Base-by-base conservation (phyloP, 2,113 vertebrate species). In the Gadus chalcogrammus region DNA sequence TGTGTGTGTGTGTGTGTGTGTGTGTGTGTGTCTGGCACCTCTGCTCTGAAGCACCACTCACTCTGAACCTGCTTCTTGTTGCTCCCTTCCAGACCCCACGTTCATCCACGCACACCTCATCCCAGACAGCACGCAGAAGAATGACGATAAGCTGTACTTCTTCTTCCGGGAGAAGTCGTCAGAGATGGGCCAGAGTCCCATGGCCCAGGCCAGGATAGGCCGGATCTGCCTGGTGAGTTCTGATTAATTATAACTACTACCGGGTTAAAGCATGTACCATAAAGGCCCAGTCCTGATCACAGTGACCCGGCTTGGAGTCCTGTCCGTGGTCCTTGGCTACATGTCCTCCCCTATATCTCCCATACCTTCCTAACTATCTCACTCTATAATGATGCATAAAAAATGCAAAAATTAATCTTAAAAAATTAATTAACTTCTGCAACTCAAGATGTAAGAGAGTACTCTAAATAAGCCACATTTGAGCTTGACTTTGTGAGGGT, bases 121-220 rank as follows among this genome's bases (percentile, higher is more conserved):
- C 80, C 97, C 97, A 0, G 97, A 99, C 91, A 99, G 97, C 0
- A 94, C 94, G 0, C 97, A 99, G 84, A 95, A 93, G 82, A 99
- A 99, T 0, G 97, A 99, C 0, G 95, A 99, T 91, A 99, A 99
- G 74, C 94, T 99, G n/a, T 99, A 99, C 88, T 99, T 99, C 85
- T 99, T 99, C 92, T 99, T 99, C 88, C 95, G 97, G 1, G 97
- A 99, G 91, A 98, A 98, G 83, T 93, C 96, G 0, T 93, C 95
- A 0, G 96, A 99, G 84, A 93, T 95, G 27, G 94, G 96, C 0
- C 94, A 98, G 88, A 98, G 93, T 88, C 96, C 97, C 0, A 94
- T 97, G 3, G 89, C 96, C 61, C 95, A 97, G 35, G 97, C 97
- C 72, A 94, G 97, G 75, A 98, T 99, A 0, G 97, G 97, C 4